Base-by-base conservation (phyloP, 1,140 invertebrate genomes). In the Camponotus pennsylvanicus region DNA sequence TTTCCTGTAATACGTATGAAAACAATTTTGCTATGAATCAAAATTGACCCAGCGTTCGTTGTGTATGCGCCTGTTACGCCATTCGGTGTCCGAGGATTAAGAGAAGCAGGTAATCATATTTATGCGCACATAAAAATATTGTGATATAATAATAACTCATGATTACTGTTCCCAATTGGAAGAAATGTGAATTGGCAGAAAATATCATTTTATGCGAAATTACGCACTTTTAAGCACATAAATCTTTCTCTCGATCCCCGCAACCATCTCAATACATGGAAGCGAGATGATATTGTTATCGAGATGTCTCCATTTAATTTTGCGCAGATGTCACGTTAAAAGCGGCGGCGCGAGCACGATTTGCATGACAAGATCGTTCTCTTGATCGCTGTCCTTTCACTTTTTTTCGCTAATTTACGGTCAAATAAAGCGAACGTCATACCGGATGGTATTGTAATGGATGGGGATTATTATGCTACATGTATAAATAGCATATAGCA, bases 271-370 rank as follows among this genome's bases (percentile, higher is more conserved):
- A 55, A 40, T 40, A 7, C 21, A 71, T 42, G 40, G 37, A 70
- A 73, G 15, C 69, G 32, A 21, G 40, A 75, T 61, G 32, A 75
- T 27, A 18, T 73, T 27, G 69, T 83, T 83, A 83, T 49, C 69
- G 37, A 83, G 69, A 83, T 75, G 79, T 83, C 55, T 83, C 57
- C 79, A 83, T 83, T 83, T 83, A 61, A 83, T 83, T 49, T 83
- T 40, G 69, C 79, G 79, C 79, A 83, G 69, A 75, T 83, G 79
- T 83, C 55, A 63, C 42, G 42, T 63, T 83, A 73, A 80, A 67
- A 61, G 79, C 55, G 34, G 34, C 69, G 55, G 61, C 34, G 37
- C 37, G 27, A 32, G 45, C 27, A 57, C 79, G 69, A 83, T 83
- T 83, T 75, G 57, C 69, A 83, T 75, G 13, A 55, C 55, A 83